Evolutionary conservation across 2,797 vertebrate genomes (phyloP).

Genomic region (Gadopsis marmoratus): DNA sequence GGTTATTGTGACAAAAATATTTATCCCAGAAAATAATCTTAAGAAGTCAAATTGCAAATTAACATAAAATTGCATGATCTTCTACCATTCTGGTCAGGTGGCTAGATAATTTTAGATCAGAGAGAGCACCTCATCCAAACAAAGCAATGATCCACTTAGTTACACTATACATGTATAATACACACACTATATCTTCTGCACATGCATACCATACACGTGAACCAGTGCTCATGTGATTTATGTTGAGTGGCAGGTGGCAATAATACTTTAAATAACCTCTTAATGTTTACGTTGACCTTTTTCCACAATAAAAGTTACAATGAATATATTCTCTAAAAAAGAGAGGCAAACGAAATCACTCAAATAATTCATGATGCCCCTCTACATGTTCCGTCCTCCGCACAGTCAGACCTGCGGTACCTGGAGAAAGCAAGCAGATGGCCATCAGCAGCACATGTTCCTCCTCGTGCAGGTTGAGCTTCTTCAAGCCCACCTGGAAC

Average conservation of each 20-base stretch:
- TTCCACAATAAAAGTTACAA: neutral
- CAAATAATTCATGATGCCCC: slow-evolving; percentile 32
- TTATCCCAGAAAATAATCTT: neutral
- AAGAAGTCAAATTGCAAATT: neutral
- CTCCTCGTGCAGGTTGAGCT: slow-evolving; percentile 93
- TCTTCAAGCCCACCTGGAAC: slow-evolving; percentile 97
- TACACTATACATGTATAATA: slow-evolving; percentile 61
- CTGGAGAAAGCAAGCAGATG: slow-evolving; percentile 97
- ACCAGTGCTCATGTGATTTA: neutral
- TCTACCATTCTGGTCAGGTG: slow-evolving; percentile 20
- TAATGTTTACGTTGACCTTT: neutral
- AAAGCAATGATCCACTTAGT: slow-evolving; percentile 42
- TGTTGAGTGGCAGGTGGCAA: neutral
- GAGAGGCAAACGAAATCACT: neutral
- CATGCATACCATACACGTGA: slow-evolving; percentile 14
- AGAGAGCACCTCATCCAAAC: slow-evolving; percentile 29
- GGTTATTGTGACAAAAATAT: neutral
- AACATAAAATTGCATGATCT: neutral
- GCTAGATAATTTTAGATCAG: slow-evolving; percentile 55
- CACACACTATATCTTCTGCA: slow-evolving; percentile 27
- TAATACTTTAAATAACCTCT: neutral
- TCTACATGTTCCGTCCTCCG: slow-evolving; percentile 41
- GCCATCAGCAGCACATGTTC: slow-evolving; percentile 98
- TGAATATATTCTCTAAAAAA: slow-evolving; percentile 3
- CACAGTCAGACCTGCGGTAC: slow-evolving; percentile 48